Evolutionary conservation across 2,113 vertebrate species (phyloP), one percentile per base, ranked within the genome.

Genomic region (Pachypanchax playfairii): DNA sequence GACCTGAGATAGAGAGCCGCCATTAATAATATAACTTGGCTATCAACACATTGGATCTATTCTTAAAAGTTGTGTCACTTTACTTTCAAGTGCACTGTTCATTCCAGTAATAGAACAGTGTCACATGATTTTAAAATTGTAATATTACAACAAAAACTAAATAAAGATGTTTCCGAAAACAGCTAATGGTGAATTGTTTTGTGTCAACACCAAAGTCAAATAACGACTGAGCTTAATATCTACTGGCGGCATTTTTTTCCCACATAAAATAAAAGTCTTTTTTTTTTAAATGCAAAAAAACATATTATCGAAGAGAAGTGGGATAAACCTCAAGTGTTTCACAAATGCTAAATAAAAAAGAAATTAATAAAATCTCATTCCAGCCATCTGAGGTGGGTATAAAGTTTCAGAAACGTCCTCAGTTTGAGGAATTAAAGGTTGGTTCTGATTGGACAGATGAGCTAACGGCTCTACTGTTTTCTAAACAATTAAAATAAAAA

Each of bases 21-120:
- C 86, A 87, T 90, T 88, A 89, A 90, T 90, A 89, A 89, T 80
- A 65, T 75, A 70, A 83, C 76, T 73, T 73, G 65, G 70, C 74
- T 59, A 52, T 72, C 80, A 73, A 77, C 61, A 21, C 54, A 33
- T 67, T 67, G 67, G 70, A 71, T 78, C 60, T 48, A 25, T 68
- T 72, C 70, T 74, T 55, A 25, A 15, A 69, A 65, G 64, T 77
- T 62, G 70, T 15, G n/a, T 57, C 24, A 67, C 58, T 60, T 39
- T 2, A 2, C 49, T 77, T 62, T 70, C 31, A 51, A 71, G 59
- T 59, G 61, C 42, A 41, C 68, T 46, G 44, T 54, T 76, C 33
- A 59, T 66, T 77, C 63, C 43, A 31, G 33, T 31, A 13, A 33
- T 38, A 55, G 39, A 47, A 33, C 39, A 61, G 15, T 18, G 48